Conservation (phyloP, 2,888 invertebrate species). For the Eudemis profundana region DNA sequence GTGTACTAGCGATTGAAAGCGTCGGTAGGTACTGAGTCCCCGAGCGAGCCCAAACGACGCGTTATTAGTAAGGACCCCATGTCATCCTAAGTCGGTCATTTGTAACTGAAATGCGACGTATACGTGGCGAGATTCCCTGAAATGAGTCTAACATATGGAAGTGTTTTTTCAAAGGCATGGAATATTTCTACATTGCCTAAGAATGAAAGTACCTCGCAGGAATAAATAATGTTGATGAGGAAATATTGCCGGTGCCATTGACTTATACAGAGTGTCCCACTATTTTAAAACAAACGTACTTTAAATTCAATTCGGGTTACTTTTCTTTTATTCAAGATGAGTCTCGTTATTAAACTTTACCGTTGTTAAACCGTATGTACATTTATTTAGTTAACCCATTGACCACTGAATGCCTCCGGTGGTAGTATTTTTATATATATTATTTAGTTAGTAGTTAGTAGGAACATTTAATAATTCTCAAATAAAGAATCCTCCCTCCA, state of each 20-base stretch:
- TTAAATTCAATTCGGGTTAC: too few relatives aligned
- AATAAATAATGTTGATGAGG: constrained; percentile 73
- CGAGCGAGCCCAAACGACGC: constrained; percentile 10
- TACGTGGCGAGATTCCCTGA: constrained; percentile 54
- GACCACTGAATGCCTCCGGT: too few relatives aligned
- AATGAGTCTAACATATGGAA: constrained; percentile 63
- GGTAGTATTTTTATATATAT: too few relatives aligned
- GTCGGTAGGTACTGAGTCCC: not conserved
- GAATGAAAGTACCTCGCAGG: constrained; percentile 70
- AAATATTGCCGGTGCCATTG: constrained; percentile 66
- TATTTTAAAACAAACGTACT: too few relatives aligned
- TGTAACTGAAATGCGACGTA: constrained; percentile 56
- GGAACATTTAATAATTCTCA: too few relatives aligned
- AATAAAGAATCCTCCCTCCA: too few relatives aligned
- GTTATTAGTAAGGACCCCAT: constrained; percentile 43
- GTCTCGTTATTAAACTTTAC: too few relatives aligned
- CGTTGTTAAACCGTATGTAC: too few relatives aligned
- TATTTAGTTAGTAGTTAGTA: too few relatives aligned
- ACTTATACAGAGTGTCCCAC: too few relatives aligned
- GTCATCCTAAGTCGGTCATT: constrained; percentile 52
- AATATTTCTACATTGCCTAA: constrained; percentile 67
- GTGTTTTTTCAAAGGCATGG: constrained; percentile 69
- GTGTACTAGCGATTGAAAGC: constrained; percentile 19
- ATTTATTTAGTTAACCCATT: too few relatives aligned
- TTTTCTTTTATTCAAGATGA: too few relatives aligned